A percentile compares a stretch with the other conserved stretches of the same genome.
These are phyloP conservation scores for Platerodrilus igneus DNA, from an alignment of 2,888 invertebrate genomes.

Conservation along the genomic window DNA sequence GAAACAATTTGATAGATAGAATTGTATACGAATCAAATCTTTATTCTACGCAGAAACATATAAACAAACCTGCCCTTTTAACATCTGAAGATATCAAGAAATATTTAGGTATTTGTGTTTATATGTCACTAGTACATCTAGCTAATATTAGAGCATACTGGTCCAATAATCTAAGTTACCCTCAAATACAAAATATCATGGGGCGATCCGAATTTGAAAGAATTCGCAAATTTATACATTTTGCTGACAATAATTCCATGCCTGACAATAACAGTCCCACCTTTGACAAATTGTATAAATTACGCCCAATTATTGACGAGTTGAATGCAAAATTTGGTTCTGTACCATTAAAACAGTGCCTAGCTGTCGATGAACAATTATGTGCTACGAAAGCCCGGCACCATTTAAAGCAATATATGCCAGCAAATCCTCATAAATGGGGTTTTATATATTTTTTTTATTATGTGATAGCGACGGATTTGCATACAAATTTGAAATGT, in stretches of 20 bases:
- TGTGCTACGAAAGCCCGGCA: constrained; percentile 30
- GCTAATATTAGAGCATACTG: constrained; percentile 28
- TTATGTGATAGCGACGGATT: too few species aligned
- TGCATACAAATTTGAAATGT: too few species aligned
- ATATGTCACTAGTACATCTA: constrained; percentile 28
- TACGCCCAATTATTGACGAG: constrained; percentile 25
- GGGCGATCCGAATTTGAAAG: constrained; percentile 30
- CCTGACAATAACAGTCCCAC: constrained; percentile 13
- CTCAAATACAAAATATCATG: constrained; percentile 28
- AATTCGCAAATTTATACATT: constrained; percentile 27
- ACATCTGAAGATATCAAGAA: constrained; percentile 10
- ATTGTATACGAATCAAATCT: constrained; percentile 16
- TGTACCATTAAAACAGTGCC: constrained; percentile 24
- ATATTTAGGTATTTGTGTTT: constrained; percentile 26
- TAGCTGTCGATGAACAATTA: constrained; percentile 34
- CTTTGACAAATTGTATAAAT: constrained; percentile 26
- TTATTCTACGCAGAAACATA: constrained; percentile 15
- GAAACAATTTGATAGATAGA: constrained; percentile 11
- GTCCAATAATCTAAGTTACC: constrained; percentile 24
- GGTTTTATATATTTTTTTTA: constrained; percentile 35
- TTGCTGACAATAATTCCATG: constrained; percentile 27
- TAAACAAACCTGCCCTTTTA: constrained; percentile 9
- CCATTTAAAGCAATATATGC: constrained; percentile 36
- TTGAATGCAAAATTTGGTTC: constrained; percentile 20
- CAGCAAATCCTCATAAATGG: constrained; percentile 42